Evolutionary conservation across 2,888 invertebrate genomes (phyloP).

Genomic region (Dryobotodes eremita): DNA sequence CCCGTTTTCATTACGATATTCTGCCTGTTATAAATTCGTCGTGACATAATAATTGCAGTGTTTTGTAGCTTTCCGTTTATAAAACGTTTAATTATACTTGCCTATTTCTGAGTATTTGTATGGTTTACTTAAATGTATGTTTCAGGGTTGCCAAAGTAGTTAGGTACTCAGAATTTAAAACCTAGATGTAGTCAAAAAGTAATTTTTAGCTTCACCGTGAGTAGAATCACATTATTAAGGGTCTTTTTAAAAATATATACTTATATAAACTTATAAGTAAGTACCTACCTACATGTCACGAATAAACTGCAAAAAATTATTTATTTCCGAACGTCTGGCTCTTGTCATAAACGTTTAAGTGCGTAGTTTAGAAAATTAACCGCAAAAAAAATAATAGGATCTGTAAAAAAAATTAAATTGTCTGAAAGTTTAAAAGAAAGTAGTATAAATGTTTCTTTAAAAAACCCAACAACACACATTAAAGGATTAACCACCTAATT

Average conservation of each 20-base stretch:
- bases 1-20: slow-evolving; percentile 4
- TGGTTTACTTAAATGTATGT: background rate
- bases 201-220: background rate
- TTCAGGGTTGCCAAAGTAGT: background rate
- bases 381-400: no score
- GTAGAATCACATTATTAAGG: background rate
- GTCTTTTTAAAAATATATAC: background rate
- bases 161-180: background rate
- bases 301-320: background rate
- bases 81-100: background rate
- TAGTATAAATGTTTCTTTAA: background rate
- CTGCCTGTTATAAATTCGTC: background rate
- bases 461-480: background rate
- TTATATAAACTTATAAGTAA: background rate
- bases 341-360: background rate
- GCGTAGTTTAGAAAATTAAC: background rate
- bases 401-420: no score
- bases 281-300: background rate
- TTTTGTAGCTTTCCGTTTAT: background rate
- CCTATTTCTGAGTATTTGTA: background rate
- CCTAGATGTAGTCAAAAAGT: background rate
- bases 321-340: background rate
- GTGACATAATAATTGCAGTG: slow-evolving; percentile 10
- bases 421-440: background rate
- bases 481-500: background rate